Conservation (phyloP, 2,113 vertebrate genomes). For the Thermophis baileyi region DNA sequence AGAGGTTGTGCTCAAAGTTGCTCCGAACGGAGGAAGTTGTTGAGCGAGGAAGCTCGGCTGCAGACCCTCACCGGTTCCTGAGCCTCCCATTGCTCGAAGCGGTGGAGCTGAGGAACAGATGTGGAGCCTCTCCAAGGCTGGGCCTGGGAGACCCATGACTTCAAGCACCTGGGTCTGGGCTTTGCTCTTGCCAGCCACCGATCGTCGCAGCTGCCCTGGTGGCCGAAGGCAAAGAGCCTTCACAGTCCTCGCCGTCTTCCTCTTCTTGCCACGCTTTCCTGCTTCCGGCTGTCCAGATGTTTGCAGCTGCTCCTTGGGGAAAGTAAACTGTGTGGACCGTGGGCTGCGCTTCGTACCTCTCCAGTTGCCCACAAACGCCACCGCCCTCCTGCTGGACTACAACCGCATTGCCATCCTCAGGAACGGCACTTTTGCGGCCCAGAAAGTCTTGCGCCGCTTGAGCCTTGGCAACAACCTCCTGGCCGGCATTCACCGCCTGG, state of each 20-base stretch:
- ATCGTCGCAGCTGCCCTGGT: neutral
- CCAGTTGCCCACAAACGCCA: conserved; percentile 42
- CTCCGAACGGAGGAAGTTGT: neutral
- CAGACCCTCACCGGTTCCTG: neutral
- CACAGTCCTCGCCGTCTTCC: neutral
- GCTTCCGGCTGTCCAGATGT: conserved; percentile 37
- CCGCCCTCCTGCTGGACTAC: conserved; percentile 55
- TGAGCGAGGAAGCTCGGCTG: neutral
- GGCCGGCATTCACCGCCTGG: conserved; percentile 59
- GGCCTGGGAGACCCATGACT: neutral
- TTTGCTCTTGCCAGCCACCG: rapidly evolving
- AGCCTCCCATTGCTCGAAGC: neutral
- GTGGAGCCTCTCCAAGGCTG: neutral
- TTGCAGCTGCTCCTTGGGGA: conserved; percentile 54
- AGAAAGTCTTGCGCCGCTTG: conserved; percentile 46
- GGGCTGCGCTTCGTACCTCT: conserved; percentile 56
- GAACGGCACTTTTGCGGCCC: conserved; percentile 41
- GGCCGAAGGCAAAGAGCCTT: neutral
- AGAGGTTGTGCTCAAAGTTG: neutral
- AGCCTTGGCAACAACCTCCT: conserved; percentile 67
- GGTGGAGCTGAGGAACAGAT: neutral
- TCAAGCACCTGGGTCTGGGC: neutral
- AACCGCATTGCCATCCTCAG: conserved; percentile 60
- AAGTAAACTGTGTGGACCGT: conserved; percentile 59
- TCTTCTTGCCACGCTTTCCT: neutral